Evolutionary conservation across 2,113 vertebrate species (phyloP).

Genomic region (Grantiella picta): DNA sequence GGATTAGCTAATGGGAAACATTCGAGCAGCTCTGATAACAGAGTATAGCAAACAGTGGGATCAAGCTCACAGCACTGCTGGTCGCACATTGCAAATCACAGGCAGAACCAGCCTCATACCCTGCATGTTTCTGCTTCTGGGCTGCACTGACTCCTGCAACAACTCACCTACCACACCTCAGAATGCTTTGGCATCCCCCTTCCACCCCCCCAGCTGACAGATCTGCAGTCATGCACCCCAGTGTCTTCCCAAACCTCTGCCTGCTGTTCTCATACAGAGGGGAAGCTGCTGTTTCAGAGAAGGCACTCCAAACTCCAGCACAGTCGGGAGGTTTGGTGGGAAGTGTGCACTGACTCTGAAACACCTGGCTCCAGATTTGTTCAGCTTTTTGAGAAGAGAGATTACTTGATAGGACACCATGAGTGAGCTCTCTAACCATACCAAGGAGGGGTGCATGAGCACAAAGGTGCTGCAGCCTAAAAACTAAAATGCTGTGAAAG

Average conservation of each 20-base stretch:
- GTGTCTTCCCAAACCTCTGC: neutral
- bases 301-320: neutral
- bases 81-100: neutral
- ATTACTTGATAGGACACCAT: neutral
- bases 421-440: neutral
- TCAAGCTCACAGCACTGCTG: neutral
- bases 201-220: neutral
- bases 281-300: neutral
- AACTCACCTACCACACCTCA: neutral
- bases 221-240: neutral
- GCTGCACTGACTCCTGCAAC: neutral
- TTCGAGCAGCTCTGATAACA: neutral
- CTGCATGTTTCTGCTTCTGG: neutral
- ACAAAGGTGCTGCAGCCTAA: neutral
- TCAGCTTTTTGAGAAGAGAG: neutral
- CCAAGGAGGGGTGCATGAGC: neutral
- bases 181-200: neutral
- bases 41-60: neutral
- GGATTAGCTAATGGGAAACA: constrained; percentile 9
- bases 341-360: neutral
- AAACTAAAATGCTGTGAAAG: neutral
- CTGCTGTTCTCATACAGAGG: fast-evolving
- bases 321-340: neutral
- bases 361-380: neutral
- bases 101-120: neutral